Evolutionary conservation across 2,797 vertebrate genomes (phyloP), one percentile per base, ranked within the genome.

Genomic region (Eulemur coronatus): DNA sequence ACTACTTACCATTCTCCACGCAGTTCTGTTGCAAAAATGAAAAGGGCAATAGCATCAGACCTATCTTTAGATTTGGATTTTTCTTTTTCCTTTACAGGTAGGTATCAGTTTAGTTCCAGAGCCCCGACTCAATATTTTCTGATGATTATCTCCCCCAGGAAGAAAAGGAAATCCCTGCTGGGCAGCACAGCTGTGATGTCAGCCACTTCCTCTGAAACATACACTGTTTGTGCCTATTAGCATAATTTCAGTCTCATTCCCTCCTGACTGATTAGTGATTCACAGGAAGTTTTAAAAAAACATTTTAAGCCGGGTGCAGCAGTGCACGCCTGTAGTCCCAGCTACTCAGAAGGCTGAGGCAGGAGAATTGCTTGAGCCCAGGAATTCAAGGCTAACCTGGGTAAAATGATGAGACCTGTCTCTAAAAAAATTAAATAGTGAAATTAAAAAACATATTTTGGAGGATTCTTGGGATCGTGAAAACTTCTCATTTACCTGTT

Each of bases 151-250:
- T 59, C 38, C 41, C 30, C 28, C 95, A 84, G 55, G 80, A 96
- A 95, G 70, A 69, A 76, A 96, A 97, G 89, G 88, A 95, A 95
- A 89, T 95, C 84, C 92, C 93, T 88, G 35, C 93, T 93, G 82
- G 38, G 82, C 65, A 78, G 63, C 75, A 79, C 50, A 80, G 30
- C 59, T 78, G 22, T 89, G 89, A 92, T 76, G 28, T 84, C 59
- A 95, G 92, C 57, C 41, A 79, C 50, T 94, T 96, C 87, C 59
- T 95, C 79, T 84, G 88, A 92, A 93, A 52, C 30, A 41, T 38
- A 43, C 13, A 35, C 59, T 91, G 61, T 61, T 70, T 61, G 48
- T 82, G 67, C 50, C 93, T 89, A 17, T 80, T 95, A 73, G 65
- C 82, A n/a, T 86, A 52, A 81, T 59, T 85, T 59, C 24, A 43